These are phyloP conservation scores for Colius striatus DNA, from an alignment of 2,113 vertebrate genomes.

Conservation along the genomic window DNA sequence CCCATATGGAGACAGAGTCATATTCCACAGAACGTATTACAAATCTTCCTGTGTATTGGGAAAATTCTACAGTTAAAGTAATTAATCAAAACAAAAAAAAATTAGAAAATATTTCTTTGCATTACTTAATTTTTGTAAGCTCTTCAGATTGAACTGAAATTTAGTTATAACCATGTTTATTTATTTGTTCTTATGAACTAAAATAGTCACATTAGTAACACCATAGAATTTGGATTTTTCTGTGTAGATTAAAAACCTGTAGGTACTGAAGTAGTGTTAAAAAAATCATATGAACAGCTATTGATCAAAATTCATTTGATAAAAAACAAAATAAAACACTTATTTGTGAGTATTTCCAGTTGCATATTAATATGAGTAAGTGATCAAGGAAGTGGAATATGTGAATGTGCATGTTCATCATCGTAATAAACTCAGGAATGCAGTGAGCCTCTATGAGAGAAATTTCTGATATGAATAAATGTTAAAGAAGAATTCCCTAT, in stretches of 20 bases:
- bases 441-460: not conserved
- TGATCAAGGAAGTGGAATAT: not conserved
- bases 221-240: rapidly evolving
- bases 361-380: not conserved
- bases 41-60: not conserved
- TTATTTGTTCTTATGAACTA: not conserved
- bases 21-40: rapidly evolving
- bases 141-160: not conserved
- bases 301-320: not conserved
- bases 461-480: not conserved
- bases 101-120: rapidly evolving
- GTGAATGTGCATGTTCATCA: not conserved
- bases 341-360: not conserved
- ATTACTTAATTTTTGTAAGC: not conserved
- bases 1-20: not conserved
- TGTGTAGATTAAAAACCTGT: not conserved
- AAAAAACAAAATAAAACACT: not conserved
- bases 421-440: not conserved
- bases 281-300: not conserved
- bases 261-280: not conserved
- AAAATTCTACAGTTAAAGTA: not conserved
- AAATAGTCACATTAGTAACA: not conserved
- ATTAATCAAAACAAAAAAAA: not conserved
- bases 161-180: not conserved
- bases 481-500: not conserved